Evolutionary conservation across 2,113 vertebrate genomes (phyloP), one percentile per base, ranked within the genome.

Genomic region (Hyaena hyaena): DNA sequence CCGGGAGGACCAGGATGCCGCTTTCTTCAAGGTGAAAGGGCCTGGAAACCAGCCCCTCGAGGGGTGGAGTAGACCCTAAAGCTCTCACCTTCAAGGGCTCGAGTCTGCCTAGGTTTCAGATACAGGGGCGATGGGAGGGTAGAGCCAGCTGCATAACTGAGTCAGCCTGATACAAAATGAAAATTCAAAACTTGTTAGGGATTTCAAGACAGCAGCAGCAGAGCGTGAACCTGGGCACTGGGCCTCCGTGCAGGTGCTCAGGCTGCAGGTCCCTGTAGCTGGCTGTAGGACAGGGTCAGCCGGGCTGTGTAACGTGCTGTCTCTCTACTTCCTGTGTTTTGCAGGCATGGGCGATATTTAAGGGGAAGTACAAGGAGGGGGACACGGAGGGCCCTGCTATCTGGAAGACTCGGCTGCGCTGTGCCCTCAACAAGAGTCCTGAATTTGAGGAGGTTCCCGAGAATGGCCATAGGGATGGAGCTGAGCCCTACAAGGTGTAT

Each of bases 401-500:
- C 48, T 99, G 99, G 99, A 99, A 99, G 97, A 99, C 99, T 0
- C 99, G 99, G 0, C 98, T 99, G 14, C 99, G 99, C 83, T 99
- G 99, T 82, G 99, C 99, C 66, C 99, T 99, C 65, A 99, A 99
- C 98, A 99, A 99, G 98, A 99, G 99, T 73, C 85, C 98, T 0
- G 99, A 99, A 98, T 99, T 99, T 74, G 71, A 92, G 15, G 99
- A 99, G 96, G 98, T 99, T 87, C 97, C 96, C 3, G 98, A 98
- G 0, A 98, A 98, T 9, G 98, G 99, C 35, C 99, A 99, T 92
- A 98, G 99, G 96, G 99, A 99, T 93, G 99, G 99, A 82, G 98
- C 99, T 0, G 99, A 99, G 88, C 99, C 99, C 0, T 99, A 99
- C 98, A 99, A 99, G 97, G 99, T 99, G 2, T 99, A 99, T 77